Evolutionary conservation across 2,797 vertebrate genomes (phyloP), one percentile per base, ranked within the genome.

Genomic region (Coilia nasus): DNA sequence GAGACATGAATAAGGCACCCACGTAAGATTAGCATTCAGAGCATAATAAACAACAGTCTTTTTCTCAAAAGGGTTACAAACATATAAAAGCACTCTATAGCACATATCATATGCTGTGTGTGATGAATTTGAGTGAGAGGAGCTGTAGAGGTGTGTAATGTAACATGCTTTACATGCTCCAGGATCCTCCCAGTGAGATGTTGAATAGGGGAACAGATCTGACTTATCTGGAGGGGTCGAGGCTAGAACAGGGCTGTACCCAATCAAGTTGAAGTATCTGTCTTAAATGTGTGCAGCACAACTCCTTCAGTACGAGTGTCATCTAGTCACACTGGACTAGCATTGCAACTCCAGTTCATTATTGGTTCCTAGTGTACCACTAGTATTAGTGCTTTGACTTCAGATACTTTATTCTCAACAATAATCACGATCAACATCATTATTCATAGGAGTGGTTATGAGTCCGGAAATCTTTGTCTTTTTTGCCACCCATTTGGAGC

Each of bases 141-240:
- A 67, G 62, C 25, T 15, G 62, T 67, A 67, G 23, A 67, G 25
- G 14, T 23, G 62, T 23, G 14, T 67, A 41, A 19, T 35, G 28
- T 75, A 41, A 21, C 71, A 78, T 78, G 31, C 71, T 78, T 41
- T 19, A 44, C 35, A 78, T 44, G 71, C 71, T 78, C 71, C 31
- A 21, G 35, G 2, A 21, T n/a, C 31, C 31, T 44, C 31, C 71
- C 35, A 44, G 71, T 44, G 0, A 41, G 35, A 17, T 35, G 71
- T 25, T 44, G 31, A 35, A 78, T 35, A 78, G 1, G 15, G 71
- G 41, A 78, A 44, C 17, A 17, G 71, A 41, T 44, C 35, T 41
- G 31, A 15, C 17, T 41, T 78, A 19, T 19, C 71, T n/a, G 0
- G 31, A 41, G 15, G 25, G 6, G 31, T 7, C 14, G 17, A 41